Percentiles rank a stretch among this genome's conserved stretches.
Conservation (phyloP, 2,113 vertebrate genomes). For the Pangasianodon hypophthalmus region DNA sequence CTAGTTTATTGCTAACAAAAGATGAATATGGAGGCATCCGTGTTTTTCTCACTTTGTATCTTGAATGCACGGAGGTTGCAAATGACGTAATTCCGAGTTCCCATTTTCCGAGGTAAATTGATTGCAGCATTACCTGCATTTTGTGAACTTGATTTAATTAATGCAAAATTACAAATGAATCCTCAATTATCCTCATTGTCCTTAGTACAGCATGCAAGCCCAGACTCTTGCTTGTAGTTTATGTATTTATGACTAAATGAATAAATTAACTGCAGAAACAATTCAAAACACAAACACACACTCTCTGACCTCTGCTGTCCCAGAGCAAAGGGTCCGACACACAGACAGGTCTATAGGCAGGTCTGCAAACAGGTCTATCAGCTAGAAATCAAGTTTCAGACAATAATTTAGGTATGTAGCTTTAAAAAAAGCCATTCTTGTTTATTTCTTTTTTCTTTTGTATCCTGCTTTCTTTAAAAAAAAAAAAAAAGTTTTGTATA, state of each 20-base stretch:
- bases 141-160: not conserved
- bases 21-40: not conserved
- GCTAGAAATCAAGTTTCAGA: slow-evolving; percentile 68
- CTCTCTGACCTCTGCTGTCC: slow-evolving; percentile 63
- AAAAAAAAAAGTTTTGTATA: slow-evolving; percentile 60
- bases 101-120: not conserved
- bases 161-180: not conserved
- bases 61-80: not conserved
- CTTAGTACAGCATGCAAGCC: not conserved
- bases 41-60: not conserved
- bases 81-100: not conserved
- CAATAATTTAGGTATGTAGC: slow-evolving; percentile 69
- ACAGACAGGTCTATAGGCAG: slow-evolving; percentile 61
- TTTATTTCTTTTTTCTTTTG: slow-evolving; percentile 18
- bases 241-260: slow-evolving; percentile 62
- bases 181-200: not conserved
- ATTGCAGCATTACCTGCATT: not conserved
- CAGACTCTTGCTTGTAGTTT: not conserved
- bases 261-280: not conserved
- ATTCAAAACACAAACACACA: slow-evolving; percentile 59
- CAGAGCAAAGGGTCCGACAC: slow-evolving; percentile 67
- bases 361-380: slow-evolving; percentile 52
- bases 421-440: slow-evolving; percentile 55
- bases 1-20: not conserved
- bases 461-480: slow-evolving; percentile 64